A percentile compares a stretch with the other conserved stretches of the same genome.
phyloP scores from a whole-genome alignment of 2,888 invertebrate genomes.

The Agrypnus murinus region DNA sequence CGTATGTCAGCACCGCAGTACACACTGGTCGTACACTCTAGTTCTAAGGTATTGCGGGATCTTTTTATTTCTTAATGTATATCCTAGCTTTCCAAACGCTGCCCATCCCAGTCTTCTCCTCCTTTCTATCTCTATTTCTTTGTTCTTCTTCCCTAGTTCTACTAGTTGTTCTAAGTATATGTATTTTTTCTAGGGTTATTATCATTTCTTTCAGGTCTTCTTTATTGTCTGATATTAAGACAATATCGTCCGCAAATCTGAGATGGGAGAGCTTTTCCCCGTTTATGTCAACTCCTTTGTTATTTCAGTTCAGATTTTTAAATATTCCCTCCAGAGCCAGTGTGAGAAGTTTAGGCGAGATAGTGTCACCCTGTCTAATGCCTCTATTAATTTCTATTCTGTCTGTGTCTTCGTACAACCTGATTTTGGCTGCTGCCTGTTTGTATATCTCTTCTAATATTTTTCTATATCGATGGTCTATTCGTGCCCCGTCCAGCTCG shows the following conservation, averaged over 20 bases:
- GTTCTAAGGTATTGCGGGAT: background rate
- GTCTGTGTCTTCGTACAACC: background rate
- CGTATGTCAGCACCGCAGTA: background rate
- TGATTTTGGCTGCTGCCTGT: background rate
- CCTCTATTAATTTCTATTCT: background rate
- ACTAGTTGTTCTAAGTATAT: background rate
- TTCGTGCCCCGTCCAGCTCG: background rate
- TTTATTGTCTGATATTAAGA: too few relatives aligned
- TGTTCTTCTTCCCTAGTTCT: background rate
- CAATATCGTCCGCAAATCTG: background rate
- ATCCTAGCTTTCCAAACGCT: background rate
- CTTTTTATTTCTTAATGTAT: background rate
- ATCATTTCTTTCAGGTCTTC: background rate
- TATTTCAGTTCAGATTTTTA: too few relatives aligned
- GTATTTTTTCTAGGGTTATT: background rate
- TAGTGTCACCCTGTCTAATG: background rate
- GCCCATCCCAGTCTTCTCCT: background rate
- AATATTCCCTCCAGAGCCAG: background rate
- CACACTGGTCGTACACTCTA: background rate
- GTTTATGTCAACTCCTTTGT: too few relatives aligned
- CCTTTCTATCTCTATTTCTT: background rate
- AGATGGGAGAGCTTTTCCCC: too few relatives aligned
- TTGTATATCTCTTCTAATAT: constrained; percentile 4
- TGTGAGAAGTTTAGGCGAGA: constrained; percentile 5
- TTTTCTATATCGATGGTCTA: background rate